Conservation (phyloP, 2,113 vertebrate genomes). For the Coregonus clupeaformis region DNA sequence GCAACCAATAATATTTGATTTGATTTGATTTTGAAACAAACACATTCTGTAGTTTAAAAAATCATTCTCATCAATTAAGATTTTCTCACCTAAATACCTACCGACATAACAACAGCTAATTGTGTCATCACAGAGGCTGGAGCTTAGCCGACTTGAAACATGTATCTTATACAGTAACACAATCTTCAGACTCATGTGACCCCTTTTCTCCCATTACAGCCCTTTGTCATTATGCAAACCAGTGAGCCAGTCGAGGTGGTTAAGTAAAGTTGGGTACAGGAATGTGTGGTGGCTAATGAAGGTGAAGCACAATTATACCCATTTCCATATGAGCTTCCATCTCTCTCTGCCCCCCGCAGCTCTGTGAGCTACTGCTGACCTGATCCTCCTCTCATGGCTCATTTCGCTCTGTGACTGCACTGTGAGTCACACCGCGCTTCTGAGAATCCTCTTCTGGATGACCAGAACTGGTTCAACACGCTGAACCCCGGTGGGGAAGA, state of each 20-base stretch:
- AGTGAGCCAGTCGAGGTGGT: slow-evolving; percentile 38
- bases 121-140: no score
- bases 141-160: no score
- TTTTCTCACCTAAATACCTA: no score
- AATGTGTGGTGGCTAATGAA: slow-evolving; percentile 62
- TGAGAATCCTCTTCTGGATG: slow-evolving; percentile 12
- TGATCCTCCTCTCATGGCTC: slow-evolving; percentile 34
- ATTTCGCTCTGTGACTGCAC: slow-evolving; percentile 32
- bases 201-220: slow-evolving; percentile 35
- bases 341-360: slow-evolving; percentile 36
- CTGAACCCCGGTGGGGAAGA: slow-evolving; percentile 11
- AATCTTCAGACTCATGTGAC: slow-evolving; percentile 28
- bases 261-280: slow-evolving; percentile 47
- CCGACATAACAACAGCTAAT: no score
- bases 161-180: neutral
- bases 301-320: slow-evolving; percentile 64
- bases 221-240: slow-evolving; percentile 48
- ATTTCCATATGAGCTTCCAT: slow-evolving; percentile 55
- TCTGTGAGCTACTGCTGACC: slow-evolving; percentile 48
- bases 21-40: no score
- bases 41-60: no score
- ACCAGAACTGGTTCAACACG: slow-evolving; percentile 4
- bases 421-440: slow-evolving; percentile 2
- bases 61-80: neutral
- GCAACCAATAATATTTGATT: no score